Evolutionary conservation across 2,113 vertebrate genomes (phyloP).

Genomic region (Caranx ignobilis): DNA sequence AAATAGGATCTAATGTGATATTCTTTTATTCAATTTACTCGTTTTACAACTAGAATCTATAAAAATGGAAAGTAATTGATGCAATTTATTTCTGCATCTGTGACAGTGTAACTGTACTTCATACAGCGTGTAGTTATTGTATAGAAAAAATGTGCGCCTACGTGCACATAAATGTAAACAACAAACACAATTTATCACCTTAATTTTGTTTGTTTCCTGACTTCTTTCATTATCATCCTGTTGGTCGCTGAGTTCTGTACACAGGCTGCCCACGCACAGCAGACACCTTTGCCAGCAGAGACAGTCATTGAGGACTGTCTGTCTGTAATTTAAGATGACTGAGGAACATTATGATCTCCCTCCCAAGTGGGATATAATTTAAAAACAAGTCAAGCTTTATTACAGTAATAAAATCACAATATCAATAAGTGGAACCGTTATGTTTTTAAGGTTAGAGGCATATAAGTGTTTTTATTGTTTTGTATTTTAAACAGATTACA

Average conservation of each 20-base stretch:
- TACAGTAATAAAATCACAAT: neutral
- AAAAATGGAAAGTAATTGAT: neutral
- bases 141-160: neutral
- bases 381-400: neutral
- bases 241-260: neutral
- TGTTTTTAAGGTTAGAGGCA: no score
- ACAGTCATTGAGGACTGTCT: neutral
- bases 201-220: constrained; percentile 29
- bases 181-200: constrained; percentile 6
- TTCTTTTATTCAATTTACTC: neutral
- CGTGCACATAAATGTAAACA: neutral
- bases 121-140: neutral
- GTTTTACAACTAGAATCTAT: neutral
- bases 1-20: neutral
- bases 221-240: constrained; percentile 1
- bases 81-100: neutral
- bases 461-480: no score
- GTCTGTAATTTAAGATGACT: neutral
- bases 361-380: no score
- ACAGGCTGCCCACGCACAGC: neutral
- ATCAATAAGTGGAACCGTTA: neutral
- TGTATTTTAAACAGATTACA: no score
- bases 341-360: neutral
- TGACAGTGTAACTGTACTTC: constrained; percentile 1
- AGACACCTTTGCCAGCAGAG: neutral